Percentiles rank a stretch among this genome's conserved stretches.
phyloP scores from a whole-genome alignment of 2,888 invertebrate genomes.

The Ochropleura plecta region DNA sequence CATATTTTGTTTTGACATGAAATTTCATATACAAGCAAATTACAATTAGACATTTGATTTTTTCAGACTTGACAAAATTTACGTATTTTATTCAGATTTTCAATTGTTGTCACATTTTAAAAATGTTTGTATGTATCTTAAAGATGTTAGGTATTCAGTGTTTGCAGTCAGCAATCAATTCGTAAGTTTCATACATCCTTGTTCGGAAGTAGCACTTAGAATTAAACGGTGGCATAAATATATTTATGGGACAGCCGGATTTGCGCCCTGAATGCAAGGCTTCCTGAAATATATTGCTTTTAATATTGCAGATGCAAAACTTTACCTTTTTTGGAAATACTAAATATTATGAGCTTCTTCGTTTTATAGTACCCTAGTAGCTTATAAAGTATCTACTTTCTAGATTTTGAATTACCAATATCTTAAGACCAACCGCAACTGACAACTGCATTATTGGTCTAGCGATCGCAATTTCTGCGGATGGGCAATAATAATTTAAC shows the following conservation, averaged over 20 bases:
- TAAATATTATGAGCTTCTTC: background rate
- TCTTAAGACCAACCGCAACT: no score
- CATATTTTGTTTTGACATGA: background rate
- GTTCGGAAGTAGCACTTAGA: background rate
- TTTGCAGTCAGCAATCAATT: background rate
- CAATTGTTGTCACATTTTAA: background rate
- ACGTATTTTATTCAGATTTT: background rate
- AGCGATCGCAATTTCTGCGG: no score
- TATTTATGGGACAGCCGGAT: conserved; percentile 37
- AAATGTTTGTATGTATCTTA: background rate
- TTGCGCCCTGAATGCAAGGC: conserved; percentile 21
- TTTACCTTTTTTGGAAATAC: background rate
- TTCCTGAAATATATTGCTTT: conserved; percentile 11
- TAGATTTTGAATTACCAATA: background rate
- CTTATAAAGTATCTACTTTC: background rate
- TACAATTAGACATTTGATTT: background rate
- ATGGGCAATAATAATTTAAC: no score
- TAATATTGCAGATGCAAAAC: background rate
- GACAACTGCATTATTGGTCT: no score
- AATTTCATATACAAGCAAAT: background rate
- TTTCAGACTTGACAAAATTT: background rate
- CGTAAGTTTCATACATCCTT: conserved; percentile 18
- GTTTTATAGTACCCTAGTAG: background rate
- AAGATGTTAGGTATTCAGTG: background rate
- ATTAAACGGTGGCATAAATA: conserved; percentile 30